A percentile compares a stretch with the other conserved stretches of the same genome.
Evolutionary conservation across 2,888 invertebrate species (phyloP).

Genomic region (Sinopyrophorus schimmeli): DNA sequence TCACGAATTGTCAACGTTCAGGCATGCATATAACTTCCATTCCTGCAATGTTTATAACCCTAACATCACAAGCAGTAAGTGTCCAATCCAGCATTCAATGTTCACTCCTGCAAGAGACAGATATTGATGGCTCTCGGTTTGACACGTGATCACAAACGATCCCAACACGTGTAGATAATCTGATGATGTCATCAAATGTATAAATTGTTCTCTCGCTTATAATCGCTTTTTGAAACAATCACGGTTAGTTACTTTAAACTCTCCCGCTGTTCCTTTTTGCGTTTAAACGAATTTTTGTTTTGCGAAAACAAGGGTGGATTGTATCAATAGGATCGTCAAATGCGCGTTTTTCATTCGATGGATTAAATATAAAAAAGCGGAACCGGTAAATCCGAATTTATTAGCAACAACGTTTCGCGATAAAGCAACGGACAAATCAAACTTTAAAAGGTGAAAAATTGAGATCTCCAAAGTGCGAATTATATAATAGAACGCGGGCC

Average conservation of each 20-base stretch:
- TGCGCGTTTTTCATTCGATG: slow-evolving; percentile 5
- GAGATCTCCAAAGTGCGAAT: slow-evolving; percentile 14
- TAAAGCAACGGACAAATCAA: slow-evolving; percentile 7
- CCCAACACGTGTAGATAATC: slow-evolving; percentile 26
- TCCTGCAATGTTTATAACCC: slow-evolving; percentile 21
- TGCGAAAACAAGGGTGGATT: slow-evolving; percentile 7
- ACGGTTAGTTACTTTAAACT: slow-evolving; percentile 3
- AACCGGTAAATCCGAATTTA: slow-evolving; percentile 12
- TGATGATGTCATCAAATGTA: slow-evolving; percentile 22
- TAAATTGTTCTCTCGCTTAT: slow-evolving; percentile 4
- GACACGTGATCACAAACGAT: slow-evolving; percentile 27
- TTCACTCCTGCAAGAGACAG: slow-evolving; percentile 28
- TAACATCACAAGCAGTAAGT: slow-evolving; percentile 25
- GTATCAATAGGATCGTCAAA: slow-evolving; percentile 7
- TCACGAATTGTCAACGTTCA: slow-evolving; percentile 21
- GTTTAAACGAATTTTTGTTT: not conserved
- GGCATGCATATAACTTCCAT: slow-evolving; percentile 25
- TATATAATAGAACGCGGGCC: slow-evolving; percentile 22
- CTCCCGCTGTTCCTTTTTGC: not conserved
- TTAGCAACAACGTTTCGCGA: slow-evolving; percentile 5
- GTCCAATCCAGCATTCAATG: slow-evolving; percentile 29
- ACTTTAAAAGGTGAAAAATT: slow-evolving; percentile 13
- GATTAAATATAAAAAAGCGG: slow-evolving; percentile 4
- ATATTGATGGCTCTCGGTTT: slow-evolving; percentile 29
- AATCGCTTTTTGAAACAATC: slow-evolving; percentile 8